A percentile compares a stretch with the other conserved stretches of the same genome.
Evolutionary conservation across 2,113 vertebrate species (phyloP).

Genomic region (Dryoscopus gambensis): DNA sequence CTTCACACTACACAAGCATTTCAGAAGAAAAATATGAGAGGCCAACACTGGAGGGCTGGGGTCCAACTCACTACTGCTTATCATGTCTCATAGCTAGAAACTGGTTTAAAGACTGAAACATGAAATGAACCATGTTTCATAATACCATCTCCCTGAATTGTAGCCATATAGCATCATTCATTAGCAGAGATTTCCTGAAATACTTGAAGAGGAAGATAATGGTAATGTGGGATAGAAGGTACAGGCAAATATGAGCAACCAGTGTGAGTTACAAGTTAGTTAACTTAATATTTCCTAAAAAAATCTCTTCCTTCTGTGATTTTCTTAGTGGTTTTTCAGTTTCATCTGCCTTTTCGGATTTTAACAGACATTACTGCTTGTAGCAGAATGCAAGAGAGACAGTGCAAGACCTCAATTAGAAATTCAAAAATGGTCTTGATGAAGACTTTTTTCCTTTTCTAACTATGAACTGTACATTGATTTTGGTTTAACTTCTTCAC

Average conservation of each 20-base stretch:
- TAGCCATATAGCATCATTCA: neutral
- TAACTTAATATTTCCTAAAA: neutral
- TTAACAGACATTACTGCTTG: neutral
- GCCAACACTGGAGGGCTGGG: neutral
- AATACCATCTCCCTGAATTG: neutral
- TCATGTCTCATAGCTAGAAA: neutral
- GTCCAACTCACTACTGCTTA: neutral
- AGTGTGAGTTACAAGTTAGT: neutral
- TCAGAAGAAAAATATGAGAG: neutral
- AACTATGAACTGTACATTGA: neutral
- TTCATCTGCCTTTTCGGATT: neutral
- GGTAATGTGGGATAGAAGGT: neutral
- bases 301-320: neutral
- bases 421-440: neutral
- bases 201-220: neutral
- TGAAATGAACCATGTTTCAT: neutral
- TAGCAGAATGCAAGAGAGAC: neutral
- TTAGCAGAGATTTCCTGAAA: neutral
- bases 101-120: neutral
- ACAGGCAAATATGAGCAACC: neutral
- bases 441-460: neutral
- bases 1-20: neutral
- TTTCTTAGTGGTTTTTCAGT: neutral
- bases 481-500: neutral
- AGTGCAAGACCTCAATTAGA: neutral